phyloP scores from a whole-genome alignment of 2,888 invertebrate genomes.

The Rotaria magnacalcarata region DNA sequence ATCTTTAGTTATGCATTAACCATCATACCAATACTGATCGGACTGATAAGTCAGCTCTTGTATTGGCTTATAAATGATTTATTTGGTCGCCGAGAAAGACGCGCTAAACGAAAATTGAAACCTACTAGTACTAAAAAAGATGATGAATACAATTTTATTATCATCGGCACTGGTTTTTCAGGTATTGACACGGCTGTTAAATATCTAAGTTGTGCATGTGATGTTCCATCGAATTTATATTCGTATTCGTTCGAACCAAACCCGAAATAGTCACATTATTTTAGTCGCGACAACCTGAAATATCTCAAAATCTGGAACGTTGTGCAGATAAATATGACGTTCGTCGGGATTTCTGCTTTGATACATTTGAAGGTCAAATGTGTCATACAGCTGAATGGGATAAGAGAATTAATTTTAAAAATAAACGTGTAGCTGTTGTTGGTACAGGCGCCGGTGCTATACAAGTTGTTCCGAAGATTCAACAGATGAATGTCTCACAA shows the following conservation, averaged over 20 bases:
- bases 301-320: background rate
- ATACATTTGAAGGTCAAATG: background rate
- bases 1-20: no score
- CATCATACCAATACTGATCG: no score
- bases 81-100: no score
- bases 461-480: background rate
- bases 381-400: constrained; percentile 8
- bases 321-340: background rate
- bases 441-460: constrained; percentile 3
- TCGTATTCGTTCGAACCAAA: constrained; percentile 21
- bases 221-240: constrained; percentile 19
- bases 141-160: background rate
- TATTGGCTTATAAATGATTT: no score
- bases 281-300: constrained; percentile 12
- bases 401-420: background rate
- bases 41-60: no score
- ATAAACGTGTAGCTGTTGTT: background rate
- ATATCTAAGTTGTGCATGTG: constrained; percentile 16
- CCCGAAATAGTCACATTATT: background rate
- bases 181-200: background rate
- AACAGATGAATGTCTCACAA: background rate
- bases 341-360: background rate
- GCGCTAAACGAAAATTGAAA: no score
- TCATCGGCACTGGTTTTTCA: background rate
- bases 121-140: no score